phyloP scores from a whole-genome alignment of 2,113 vertebrate species.

The Athene cunicularia region DNA sequence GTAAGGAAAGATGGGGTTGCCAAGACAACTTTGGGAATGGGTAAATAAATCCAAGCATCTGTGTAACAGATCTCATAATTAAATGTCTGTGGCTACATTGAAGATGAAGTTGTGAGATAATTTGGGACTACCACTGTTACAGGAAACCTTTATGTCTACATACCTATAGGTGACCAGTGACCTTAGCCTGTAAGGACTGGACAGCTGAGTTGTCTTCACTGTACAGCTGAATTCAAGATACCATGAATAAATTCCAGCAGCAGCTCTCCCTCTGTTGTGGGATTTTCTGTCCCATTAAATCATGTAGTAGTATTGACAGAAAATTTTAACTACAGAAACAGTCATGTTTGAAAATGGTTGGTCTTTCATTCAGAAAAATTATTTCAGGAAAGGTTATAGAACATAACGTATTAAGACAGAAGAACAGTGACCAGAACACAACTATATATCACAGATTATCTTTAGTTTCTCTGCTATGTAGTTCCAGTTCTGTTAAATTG shows the following conservation, averaged over 20 bases:
- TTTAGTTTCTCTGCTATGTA: neutral
- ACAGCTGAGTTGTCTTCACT: neutral
- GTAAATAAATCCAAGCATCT: neutral
- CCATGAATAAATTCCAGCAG: neutral
- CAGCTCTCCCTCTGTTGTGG: neutral
- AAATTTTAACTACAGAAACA: neutral
- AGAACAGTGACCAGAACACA: neutral
- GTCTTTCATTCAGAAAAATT: neutral
- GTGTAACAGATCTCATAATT: neutral
- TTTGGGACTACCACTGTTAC: neutral
- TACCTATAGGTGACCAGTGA: neutral
- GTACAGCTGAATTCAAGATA: neutral
- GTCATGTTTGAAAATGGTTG: neutral
- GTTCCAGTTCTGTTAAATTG: neutral
- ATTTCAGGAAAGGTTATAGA: neutral
- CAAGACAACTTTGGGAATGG: neutral
- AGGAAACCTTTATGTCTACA: neutral
- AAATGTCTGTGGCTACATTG: neutral
- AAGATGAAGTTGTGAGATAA: neutral
- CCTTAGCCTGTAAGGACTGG: neutral
- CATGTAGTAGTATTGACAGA: neutral
- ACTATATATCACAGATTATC: neutral
- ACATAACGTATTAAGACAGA: neutral
- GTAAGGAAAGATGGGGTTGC: neutral
- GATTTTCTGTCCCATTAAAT: neutral